A percentile compares a stretch with the other conserved stretches of the same genome.
phyloP scores from a whole-genome alignment of 2,797 vertebrate species.

The Acridotheres tristis region DNA sequence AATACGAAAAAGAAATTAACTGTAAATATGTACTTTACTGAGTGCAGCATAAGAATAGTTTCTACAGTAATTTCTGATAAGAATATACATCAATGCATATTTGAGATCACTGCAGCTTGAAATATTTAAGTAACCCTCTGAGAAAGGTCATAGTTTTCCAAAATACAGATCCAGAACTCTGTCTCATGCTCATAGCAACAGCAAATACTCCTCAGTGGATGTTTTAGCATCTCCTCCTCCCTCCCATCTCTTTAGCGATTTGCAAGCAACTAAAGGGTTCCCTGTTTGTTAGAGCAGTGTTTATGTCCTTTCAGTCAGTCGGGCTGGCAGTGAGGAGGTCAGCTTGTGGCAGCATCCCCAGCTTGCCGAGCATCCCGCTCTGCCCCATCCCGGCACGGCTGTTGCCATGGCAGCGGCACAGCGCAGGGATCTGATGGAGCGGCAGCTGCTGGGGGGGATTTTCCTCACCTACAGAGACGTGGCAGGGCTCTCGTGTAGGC shows the following conservation, averaged over 20 bases:
- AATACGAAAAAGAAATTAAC: constrained; percentile 25
- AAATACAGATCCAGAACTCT: constrained; percentile 3
- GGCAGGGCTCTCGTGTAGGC: background rate
- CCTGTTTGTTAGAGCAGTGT: background rate
- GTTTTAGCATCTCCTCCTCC: background rate
- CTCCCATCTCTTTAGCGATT: background rate
- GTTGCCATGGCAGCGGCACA: constrained; percentile 3
- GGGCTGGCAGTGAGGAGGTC: background rate
- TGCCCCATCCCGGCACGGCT: background rate
- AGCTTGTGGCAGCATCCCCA: background rate
- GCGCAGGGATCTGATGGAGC: background rate
- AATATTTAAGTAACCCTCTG: constrained; percentile 62
- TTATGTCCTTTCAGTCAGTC: background rate
- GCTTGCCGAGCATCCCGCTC: background rate
- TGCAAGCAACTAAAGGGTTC: background rate
- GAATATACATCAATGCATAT: constrained; percentile 20
- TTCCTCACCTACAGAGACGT: background rate
- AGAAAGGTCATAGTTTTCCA: constrained; percentile 53
- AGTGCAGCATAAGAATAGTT: constrained; percentile 24
- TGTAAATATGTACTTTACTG: constrained; percentile 16
- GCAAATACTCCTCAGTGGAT: background rate
- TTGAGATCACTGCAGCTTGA: constrained; percentile 27
- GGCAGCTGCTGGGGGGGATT: background rate
- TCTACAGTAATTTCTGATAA: background rate
- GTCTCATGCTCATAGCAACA: background rate